Evolutionary conservation across 2,888 invertebrate genomes (phyloP), one percentile per base, ranked within the genome.

Genomic region (Hirtodrosophila trivittata): DNA sequence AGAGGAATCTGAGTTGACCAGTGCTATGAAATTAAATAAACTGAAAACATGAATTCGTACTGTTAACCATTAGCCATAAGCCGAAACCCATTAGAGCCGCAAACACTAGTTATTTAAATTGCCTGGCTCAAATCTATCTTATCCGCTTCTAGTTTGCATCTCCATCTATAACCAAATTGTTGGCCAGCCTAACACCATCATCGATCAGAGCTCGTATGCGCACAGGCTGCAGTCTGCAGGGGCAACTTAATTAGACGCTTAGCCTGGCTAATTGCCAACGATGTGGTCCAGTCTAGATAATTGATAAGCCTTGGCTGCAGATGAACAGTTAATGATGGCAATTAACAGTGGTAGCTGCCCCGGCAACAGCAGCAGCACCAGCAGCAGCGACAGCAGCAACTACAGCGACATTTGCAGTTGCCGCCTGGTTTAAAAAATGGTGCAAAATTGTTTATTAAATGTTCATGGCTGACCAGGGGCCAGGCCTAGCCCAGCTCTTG

Each of bases 191-290:
- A 45, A 57, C 71, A 28, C 51, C 37, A 49, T 62, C 74, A 78
- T 78, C 82, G 78, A 78, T 78, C 82, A 81, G 75, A 57, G 52
- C 64, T 71, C 59, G 76, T 57, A 64, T 59, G 56, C 59, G 60
- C 45, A 32, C 28, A 52, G 51, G 42, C 54, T 56, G 62, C 58
- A 35, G 62, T 46, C 69, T 65, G 71, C 56, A 62, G 74, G 66
- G 69, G 78, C 71, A 78, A 77, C 78, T 78, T 82, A 85, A 83
- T 83, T 82, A 85, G 78, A 80, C 82, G 80, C 83, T 85, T 82
- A 70, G 80, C 51, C 70, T 41, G 66, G 70, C 83, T 84, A 78
- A 83, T 78, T 80, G 77, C 85, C 66, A 49, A 35, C 60, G 50
- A 65, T 62, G 54, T 56, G 57, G 63, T 21, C 70, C 42, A 59